A percentile compares a stretch with the other conserved stretches of the same genome.
phyloP scores from a whole-genome alignment of 2,113 vertebrate genomes.

The Brevimyrus niger region DNA sequence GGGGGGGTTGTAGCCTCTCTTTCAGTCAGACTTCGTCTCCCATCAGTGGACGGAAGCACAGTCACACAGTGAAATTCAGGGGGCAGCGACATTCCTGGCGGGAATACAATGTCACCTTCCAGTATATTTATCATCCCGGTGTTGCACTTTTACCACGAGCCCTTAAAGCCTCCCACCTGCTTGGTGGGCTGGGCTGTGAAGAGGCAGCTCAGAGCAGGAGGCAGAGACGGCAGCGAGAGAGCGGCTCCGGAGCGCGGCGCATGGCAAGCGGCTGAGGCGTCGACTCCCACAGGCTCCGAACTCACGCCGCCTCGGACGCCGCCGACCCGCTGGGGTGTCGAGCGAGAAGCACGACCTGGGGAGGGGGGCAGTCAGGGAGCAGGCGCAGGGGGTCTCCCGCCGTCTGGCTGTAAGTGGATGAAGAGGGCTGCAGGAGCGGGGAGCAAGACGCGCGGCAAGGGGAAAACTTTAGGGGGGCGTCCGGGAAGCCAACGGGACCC shows the following conservation, averaged over 20 bases:
- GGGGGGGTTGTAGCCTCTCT: background rate
- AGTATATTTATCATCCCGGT: background rate
- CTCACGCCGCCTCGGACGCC: background rate
- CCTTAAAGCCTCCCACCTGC: constrained; percentile 6
- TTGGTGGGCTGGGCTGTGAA: background rate
- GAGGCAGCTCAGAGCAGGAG: background rate
- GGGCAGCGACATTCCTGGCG: background rate
- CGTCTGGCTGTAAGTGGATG: background rate
- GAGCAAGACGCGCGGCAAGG: background rate
- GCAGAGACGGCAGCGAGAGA: background rate
- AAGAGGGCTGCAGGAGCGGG: background rate
- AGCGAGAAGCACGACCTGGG: background rate
- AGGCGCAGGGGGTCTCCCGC: background rate
- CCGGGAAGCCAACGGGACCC: background rate
- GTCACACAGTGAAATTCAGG: background rate
- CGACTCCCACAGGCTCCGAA: background rate
- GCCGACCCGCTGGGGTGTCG: background rate
- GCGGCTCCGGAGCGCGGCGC: background rate
- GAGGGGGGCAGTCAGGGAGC: background rate
- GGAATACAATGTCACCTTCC: background rate
- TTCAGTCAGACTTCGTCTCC: background rate
- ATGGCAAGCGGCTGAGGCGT: background rate
- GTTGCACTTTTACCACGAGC: background rate
- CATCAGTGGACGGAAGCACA: background rate
- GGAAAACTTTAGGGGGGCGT: background rate